Percentiles rank a stretch among this genome's conserved stretches.
phyloP scores from a whole-genome alignment of 2,797 vertebrate species.

The Lates japonicus region DNA sequence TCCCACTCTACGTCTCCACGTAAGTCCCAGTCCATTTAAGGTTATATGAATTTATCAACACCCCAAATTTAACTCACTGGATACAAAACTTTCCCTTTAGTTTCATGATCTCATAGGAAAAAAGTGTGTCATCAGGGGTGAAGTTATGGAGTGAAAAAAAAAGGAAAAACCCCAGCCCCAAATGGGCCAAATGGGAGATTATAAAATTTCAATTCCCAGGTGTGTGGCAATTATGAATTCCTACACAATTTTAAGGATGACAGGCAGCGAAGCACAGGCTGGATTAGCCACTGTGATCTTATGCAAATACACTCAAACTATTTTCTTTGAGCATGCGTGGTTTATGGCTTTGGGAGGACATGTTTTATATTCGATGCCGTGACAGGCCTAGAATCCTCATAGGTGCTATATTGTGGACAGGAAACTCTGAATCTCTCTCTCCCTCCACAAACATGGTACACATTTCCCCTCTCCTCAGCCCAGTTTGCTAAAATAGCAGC shows the following conservation, averaged over 20 bases:
- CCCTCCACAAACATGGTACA: conserved; percentile 66
- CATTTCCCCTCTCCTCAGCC: conserved; percentile 67
- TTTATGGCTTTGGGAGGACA: conserved; percentile 66
- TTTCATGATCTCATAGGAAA: conserved; percentile 17
- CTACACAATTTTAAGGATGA: conserved; percentile 20
- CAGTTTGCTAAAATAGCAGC: conserved; percentile 82
- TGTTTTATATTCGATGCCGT: conserved; percentile 71
- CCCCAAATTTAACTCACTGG: conserved; percentile 20
- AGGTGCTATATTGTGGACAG: conserved; percentile 76
- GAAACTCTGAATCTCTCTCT: conserved; percentile 78
- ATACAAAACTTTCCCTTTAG: conserved; percentile 3
- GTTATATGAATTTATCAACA: conserved; percentile 42
- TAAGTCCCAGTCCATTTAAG: conserved; percentile 37
- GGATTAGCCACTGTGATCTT: conserved; percentile 37
- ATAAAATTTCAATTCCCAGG: not conserved
- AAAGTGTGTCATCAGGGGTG: conserved; percentile 13
- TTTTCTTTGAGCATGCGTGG: conserved; percentile 57
- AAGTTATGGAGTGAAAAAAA: conserved; percentile 11
- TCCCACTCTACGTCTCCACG: conserved; percentile 31
- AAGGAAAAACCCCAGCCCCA: conserved; percentile 1
- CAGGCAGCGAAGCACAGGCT: conserved; percentile 15
- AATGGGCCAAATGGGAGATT: not conserved
- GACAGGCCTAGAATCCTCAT: conserved; percentile 73
- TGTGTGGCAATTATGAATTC: conserved; percentile 29
- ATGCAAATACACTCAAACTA: conserved; percentile 34